Evolutionary conservation across 1,140 invertebrate genomes (phyloP).

Genomic region (Drosophila orosa): DNA sequence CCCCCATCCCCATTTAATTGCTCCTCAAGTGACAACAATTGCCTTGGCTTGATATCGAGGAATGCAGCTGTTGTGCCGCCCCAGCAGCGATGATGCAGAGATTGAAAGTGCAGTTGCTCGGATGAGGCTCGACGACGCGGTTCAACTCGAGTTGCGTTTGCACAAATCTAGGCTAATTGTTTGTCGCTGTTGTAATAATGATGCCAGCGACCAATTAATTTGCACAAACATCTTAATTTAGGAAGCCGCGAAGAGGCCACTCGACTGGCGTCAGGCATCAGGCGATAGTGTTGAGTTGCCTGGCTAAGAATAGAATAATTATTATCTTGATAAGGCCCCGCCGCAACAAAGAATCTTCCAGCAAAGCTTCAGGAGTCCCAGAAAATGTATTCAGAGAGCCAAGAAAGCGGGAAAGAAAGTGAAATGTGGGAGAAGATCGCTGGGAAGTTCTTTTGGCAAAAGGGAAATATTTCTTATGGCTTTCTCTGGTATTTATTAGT

Average conservation of each 20-base stretch:
- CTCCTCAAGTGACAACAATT: slow-evolving; percentile 67
- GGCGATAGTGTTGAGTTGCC: slow-evolving; percentile 11
- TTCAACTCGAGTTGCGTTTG: slow-evolving; percentile 23
- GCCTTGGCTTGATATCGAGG: slow-evolving; percentile 38
- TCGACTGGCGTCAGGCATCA: too few species aligned
- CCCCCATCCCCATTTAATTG: slow-evolving; percentile 71
- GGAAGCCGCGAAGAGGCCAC: slow-evolving; percentile 45
- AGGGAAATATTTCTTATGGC: too few species aligned
- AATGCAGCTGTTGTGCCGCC: slow-evolving; percentile 32
- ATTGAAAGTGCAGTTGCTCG: slow-evolving; percentile 46
- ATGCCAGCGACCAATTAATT: slow-evolving; percentile 83
- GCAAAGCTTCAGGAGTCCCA: neutral
- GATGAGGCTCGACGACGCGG: neutral
- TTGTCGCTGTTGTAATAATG: slow-evolving; percentile 82
- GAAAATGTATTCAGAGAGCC: too few species aligned
- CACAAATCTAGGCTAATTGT: slow-evolving; percentile 81
- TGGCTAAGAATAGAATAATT: slow-evolving; percentile 47
- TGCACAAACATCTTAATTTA: slow-evolving; percentile 83
- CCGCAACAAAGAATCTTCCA: neutral
- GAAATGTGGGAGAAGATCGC: neutral
- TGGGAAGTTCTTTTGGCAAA: too few species aligned
- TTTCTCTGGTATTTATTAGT: too few species aligned
- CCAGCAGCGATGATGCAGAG: slow-evolving; percentile 49
- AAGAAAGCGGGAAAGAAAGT: neutral
- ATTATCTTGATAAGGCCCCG: slow-evolving; percentile 44